Conservation (phyloP, 2,797 vertebrate genomes). For the Coregonus suidteri region DNA sequence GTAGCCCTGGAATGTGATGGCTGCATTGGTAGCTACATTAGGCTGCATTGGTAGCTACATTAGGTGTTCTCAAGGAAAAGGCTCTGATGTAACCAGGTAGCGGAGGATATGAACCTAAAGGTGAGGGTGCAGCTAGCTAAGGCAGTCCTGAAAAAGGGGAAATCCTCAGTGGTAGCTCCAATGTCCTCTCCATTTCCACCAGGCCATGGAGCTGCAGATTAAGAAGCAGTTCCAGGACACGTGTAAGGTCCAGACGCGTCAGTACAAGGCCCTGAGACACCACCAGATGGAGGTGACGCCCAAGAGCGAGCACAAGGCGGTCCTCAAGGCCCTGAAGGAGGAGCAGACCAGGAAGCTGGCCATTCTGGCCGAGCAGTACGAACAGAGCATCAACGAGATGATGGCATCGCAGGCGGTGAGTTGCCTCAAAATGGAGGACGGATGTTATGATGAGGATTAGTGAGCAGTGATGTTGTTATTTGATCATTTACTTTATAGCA, state of each 20-base stretch:
- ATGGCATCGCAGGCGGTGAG: constrained; percentile 98
- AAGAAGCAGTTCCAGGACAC: constrained; percentile 95
- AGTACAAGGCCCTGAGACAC: constrained; percentile 99
- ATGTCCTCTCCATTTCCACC: neutral
- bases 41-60: too few species aligned
- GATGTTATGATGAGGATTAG: neutral
- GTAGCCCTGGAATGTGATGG: neutral
- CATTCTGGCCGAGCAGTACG: constrained; percentile 91
- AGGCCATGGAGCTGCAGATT: constrained; percentile 96
- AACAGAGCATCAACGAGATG: constrained; percentile 99
- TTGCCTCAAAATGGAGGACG: neutral
- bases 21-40: too few species aligned
- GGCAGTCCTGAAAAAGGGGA: too few species aligned
- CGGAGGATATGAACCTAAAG: neutral
- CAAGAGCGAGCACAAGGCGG: constrained; percentile 97
- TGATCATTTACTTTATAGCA: neutral
- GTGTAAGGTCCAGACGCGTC: constrained; percentile 97
- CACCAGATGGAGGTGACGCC: constrained; percentile 99
- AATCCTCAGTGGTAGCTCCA: too few species aligned
- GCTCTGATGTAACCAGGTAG: too few species aligned
- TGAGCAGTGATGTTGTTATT: neutral
- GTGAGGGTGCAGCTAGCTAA: neutral
- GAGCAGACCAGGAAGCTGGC: constrained; percentile 94
- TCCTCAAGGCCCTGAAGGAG: constrained; percentile 95
- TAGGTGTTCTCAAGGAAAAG: too few species aligned